A percentile compares a stretch with the other conserved stretches of the same genome.
phyloP scores from a whole-genome alignment of 2,113 vertebrate genomes.

The Thinocorus orbignyianus region DNA sequence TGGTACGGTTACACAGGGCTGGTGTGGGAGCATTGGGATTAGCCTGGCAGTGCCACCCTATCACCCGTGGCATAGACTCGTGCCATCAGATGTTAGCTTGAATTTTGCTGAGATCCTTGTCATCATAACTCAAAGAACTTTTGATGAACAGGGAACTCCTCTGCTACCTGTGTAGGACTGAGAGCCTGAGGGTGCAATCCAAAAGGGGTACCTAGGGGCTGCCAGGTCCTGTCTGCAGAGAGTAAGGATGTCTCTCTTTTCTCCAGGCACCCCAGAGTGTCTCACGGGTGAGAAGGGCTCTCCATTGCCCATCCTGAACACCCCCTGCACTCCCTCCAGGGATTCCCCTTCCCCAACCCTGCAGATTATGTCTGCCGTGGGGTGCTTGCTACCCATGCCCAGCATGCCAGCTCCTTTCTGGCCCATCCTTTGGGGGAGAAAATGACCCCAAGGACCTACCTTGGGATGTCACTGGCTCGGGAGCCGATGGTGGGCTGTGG shows the following conservation, averaged over 20 bases:
- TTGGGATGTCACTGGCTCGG: conserved; percentile 44
- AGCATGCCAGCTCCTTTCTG: not conserved
- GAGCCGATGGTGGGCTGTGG: rapidly evolving
- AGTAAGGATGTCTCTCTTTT: not conserved
- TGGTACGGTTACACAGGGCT: not conserved
- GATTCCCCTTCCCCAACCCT: not conserved
- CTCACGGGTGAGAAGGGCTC: not conserved
- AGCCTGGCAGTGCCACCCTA: not conserved
- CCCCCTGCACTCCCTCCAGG: not conserved
- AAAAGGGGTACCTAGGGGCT: not conserved
- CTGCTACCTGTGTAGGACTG: not conserved
- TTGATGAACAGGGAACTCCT: not conserved
- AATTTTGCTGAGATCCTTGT: not conserved
- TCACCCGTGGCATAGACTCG: rapidly evolving
- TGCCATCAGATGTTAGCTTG: not conserved
- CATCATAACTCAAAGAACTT: not conserved
- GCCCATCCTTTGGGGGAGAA: not conserved
- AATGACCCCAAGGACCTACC: conserved; percentile 31
- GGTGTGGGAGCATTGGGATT: rapidly evolving
- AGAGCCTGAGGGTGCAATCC: not conserved
- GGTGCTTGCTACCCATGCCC: rapidly evolving
- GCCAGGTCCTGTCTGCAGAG: not conserved
- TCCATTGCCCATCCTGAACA: rapidly evolving
- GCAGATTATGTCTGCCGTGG: not conserved
- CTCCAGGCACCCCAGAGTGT: not conserved